Evolutionary conservation across 1,140 invertebrate genomes (phyloP).

Genomic region (Penaeus japonicus): DNA sequence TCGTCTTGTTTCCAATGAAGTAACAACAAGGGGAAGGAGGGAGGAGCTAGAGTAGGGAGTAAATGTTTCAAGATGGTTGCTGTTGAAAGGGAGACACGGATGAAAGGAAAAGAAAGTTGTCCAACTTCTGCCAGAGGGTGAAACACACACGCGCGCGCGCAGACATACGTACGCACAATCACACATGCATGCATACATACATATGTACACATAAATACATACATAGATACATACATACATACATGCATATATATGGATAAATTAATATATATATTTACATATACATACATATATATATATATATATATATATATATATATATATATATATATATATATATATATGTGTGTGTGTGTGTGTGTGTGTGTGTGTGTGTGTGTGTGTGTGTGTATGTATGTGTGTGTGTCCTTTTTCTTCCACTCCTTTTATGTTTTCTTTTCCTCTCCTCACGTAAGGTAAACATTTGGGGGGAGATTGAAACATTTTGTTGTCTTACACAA

Average conservation of each 20-base stretch:
- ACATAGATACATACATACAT: too few relatives aligned
- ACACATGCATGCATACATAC: too few relatives aligned
- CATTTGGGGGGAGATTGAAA: background rate
- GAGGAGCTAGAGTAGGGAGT: background rate
- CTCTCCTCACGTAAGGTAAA: background rate
- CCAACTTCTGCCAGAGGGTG: too few relatives aligned
- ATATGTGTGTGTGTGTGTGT: background rate
- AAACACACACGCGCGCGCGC: too few relatives aligned
- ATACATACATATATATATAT: background rate
- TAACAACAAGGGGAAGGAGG: background rate
- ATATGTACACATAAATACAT: too few relatives aligned
- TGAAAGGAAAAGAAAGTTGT: background rate
- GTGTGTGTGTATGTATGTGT: background rate
- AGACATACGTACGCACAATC: too few relatives aligned
- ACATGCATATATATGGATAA: background rate
- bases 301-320: background rate
- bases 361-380: background rate
- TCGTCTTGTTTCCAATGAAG: too few relatives aligned
- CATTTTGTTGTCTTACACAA: background rate
- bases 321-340: too few relatives aligned
- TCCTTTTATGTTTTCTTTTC: background rate
- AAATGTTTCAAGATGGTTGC: background rate
- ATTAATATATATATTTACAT: constrained; percentile 16
- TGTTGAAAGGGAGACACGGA: background rate
- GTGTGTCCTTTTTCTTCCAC: background rate